Conservation (phyloP, 2,888 invertebrate genomes). For the Hypsopygia costalis region DNA sequence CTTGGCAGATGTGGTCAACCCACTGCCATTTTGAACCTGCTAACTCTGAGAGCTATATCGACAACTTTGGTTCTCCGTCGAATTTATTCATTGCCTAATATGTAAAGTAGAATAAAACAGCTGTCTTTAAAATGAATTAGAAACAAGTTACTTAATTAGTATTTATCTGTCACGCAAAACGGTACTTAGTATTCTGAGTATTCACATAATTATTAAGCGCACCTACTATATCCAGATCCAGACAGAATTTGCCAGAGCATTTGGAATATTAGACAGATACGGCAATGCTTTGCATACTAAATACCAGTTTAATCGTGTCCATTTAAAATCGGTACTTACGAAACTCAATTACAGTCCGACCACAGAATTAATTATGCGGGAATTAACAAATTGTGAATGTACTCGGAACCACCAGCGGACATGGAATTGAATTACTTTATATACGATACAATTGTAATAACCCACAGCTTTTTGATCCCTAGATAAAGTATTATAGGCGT, state of each 20-base stretch:
- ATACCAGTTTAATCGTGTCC: constrained; percentile 7
- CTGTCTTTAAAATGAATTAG: too few relatives aligned
- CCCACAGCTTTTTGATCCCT: constrained; percentile 53
- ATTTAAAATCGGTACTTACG: constrained; percentile 11
- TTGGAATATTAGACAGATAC: constrained; percentile 6
- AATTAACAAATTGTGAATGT: constrained; percentile 48
- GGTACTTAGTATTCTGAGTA: neutral
- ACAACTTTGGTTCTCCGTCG: too few relatives aligned
- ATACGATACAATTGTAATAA: constrained; percentile 52
- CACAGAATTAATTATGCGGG: constrained; percentile 45
- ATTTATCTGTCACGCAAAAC: neutral
- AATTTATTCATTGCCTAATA: too few relatives aligned
- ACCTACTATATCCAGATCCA: neutral
- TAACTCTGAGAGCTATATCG: too few relatives aligned
- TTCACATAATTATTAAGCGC: neutral
- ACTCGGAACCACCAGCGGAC: constrained; percentile 36
- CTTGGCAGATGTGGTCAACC: too few relatives aligned
- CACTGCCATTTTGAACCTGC: too few relatives aligned
- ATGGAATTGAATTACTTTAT: constrained; percentile 57
- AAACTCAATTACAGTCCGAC: constrained; percentile 26
- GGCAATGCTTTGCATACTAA: constrained; percentile 6
- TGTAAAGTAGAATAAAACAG: too few relatives aligned
- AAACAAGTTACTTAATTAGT: neutral
- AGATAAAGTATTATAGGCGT: constrained; percentile 31
- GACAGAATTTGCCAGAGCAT: neutral